Evolutionary conservation across 2,888 invertebrate genomes (phyloP), one percentile per base, ranked within the genome.

Genomic region (Boloria euphrosyne): DNA sequence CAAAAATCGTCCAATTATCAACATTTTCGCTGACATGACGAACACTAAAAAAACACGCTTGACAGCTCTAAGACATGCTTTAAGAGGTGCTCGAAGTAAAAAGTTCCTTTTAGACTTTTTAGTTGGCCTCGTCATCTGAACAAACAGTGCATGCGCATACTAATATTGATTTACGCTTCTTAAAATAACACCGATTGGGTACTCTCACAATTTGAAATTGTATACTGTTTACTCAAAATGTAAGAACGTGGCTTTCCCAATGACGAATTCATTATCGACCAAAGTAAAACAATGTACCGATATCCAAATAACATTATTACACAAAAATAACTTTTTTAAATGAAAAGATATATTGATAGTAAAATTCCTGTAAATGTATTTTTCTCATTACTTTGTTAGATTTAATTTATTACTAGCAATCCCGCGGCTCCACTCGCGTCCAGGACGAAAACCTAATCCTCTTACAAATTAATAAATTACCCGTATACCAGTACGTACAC

Each of bases 91-190:
- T 69, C 52, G 51, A 59, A 59, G 49, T 50, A 49, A 57, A 57
- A 57, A 59, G 50, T 49, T 59, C 50, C 59, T 50, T 59, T 59
- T 50, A 17, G 52, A 60, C 61, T 60, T 65, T 68, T 61, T 58
- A 65, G 22, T 55, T 47, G 51, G 66, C 50, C n/a, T 61, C 50
- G 68, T 70, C 73, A 69, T 70, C 70, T 73, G 73, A 47, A 55
- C 66, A 71, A 71, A 73, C 70, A 70, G 55, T 66, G 64, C 65
- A 63, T 69, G 59, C 69, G 55, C 64, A 65, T 59, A 60, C 54
- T 66, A 65, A 67, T 72, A 69, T 72, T 71, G 66, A 71, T 69
- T 69, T 69, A 61, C 58, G 27, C 67, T 58, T 62, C 68, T 67
- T 64, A 64, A 62, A 68, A 67, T 67, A 67, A 65, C 65, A 62